Evolutionary conservation across 1,140 invertebrate genomes (phyloP), one percentile per base, ranked within the genome.

Genomic region (Neoseiulus cucumeris): DNA sequence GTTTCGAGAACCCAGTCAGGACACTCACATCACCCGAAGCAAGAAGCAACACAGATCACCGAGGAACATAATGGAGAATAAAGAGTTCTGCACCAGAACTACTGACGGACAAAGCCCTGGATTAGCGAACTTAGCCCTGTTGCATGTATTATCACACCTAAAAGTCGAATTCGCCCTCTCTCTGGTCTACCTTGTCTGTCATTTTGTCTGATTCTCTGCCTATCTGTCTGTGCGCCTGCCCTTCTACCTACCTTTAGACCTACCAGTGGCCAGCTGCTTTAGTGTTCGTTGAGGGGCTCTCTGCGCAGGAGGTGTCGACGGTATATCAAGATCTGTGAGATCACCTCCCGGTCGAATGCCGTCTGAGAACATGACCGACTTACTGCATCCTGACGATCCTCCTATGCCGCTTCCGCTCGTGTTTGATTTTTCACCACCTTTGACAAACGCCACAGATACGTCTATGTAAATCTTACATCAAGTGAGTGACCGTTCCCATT

Each of bases 301-400:
- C 33, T 59, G 51, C 67, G 65, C 29, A 68, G 65, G 17, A 33
- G 69, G 64, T 28, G 68, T 39, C 72, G 77, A 75, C 39, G 76
- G 75, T 42, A 75, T 76, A 74, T 84, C 85, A 65, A 85, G 76
- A 73, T 89, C 87, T 66, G 87, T 87, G 68, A 91, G 78, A 77
- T 91, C 89, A 72, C 87, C 89, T 67, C 89, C 89, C 66, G 89
- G 89, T 69, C 88, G 80, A 74, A 92, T 90, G 69, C 89, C 89
- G 77, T 91, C 89, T 72, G 87, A 90, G 75, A 92, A 92, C 80
- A 91, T 90, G 7, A 92, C 89, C 69, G 84, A 86, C 72, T 84
- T 84, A 74, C 82, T 74, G 72, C 83, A 76, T 74, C 83, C 77
- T 64, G 33, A 39, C 17, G 25, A 29, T 29, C 51, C 51, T 59